phyloP scores from a whole-genome alignment of 2,888 invertebrate genomes.

The Ecliptopera silaceata region DNA sequence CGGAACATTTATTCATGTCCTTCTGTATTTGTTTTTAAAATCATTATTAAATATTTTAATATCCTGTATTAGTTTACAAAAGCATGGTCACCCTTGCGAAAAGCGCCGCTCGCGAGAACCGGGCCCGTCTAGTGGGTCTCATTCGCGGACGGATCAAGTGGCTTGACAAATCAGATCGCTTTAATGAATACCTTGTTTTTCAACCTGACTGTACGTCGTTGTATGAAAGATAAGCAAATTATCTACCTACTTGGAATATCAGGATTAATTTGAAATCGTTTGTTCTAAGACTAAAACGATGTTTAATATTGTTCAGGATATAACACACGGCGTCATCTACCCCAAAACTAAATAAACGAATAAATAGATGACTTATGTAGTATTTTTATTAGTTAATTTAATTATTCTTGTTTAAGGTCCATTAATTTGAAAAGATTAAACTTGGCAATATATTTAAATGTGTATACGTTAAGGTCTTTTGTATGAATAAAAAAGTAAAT shows the following conservation, averaged over 20 bases:
- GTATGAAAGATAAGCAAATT: constrained; percentile 7
- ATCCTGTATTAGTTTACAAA: background rate
- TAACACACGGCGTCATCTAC: too few relatives aligned
- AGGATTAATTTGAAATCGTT: background rate
- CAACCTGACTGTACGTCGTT: constrained; percentile 34
- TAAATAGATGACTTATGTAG: too few relatives aligned
- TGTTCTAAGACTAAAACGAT: too few relatives aligned
- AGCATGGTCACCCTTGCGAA: constrained; percentile 37
- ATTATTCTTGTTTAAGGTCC: too few relatives aligned
- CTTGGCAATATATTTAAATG: background rate
- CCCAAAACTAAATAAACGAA: too few relatives aligned
- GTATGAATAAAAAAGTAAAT: background rate
- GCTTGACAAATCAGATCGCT: constrained; percentile 52
- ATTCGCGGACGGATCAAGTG: constrained; percentile 50
- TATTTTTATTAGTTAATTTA: too few relatives aligned
- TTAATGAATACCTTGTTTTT: constrained; percentile 52
- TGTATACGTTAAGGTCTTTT: constrained; percentile 33
- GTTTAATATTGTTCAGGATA: too few relatives aligned
- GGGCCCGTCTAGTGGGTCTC: constrained; percentile 40
- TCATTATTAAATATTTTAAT: too few relatives aligned
- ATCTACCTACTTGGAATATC: background rate
- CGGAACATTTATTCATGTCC: too few relatives aligned
- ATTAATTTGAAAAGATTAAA: background rate
- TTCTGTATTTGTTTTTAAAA: too few relatives aligned
- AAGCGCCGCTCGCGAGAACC: constrained; percentile 37